Evolutionary conservation across 1,140 invertebrate genomes (phyloP), one percentile per base, ranked within the genome.

Genomic region (Andrena cerasifolii): DNA sequence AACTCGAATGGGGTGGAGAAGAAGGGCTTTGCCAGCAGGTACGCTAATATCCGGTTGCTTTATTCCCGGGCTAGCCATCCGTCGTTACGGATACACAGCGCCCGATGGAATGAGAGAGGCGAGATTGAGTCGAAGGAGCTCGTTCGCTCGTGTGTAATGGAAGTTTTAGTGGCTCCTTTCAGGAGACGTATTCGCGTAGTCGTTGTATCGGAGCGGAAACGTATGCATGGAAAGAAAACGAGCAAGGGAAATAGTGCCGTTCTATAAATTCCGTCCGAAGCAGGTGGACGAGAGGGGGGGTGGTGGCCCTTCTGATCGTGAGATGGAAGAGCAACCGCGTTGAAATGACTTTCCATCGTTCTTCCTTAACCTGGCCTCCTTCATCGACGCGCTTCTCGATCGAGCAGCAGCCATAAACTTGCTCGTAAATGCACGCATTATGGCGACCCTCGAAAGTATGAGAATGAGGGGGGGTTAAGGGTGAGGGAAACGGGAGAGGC

Each of bases 21-120:
- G 65, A 82, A 24, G 47, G 62, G 56, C 82, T 82, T 82, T 63
- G 40, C 58, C 12, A 66, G 43, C 71, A 70, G 66, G 43, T 72
- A 80, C 68, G 82, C 81, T 83, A 84, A 84, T 84, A 84, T 84
- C 82, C 82, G 77, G 47, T 59, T 12, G 43, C 61, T 83, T 84
- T 84, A 76, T 66, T 74, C 54, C 67, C n/a, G 31, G 65, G 63
- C 51, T 83, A 68, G 53, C 3, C 43, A n/a, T 26, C 8, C 31
- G 36, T 74, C 59, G 76, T 81, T 83, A 72, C 53, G 71, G 45
- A 33, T 71, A 47, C 77, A 65, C 61, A 45, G 54, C 6, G n/a
- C 16, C 36, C 28, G 28, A 56, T 24, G 51, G 47, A 36, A 24
- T 24, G 61, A 36, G 74, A 49, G 58, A 12, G 24, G 68, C 68